Evolutionary conservation across 1,140 invertebrate species (phyloP).

Genomic region (Pseudomyrmex concolor): DNA sequence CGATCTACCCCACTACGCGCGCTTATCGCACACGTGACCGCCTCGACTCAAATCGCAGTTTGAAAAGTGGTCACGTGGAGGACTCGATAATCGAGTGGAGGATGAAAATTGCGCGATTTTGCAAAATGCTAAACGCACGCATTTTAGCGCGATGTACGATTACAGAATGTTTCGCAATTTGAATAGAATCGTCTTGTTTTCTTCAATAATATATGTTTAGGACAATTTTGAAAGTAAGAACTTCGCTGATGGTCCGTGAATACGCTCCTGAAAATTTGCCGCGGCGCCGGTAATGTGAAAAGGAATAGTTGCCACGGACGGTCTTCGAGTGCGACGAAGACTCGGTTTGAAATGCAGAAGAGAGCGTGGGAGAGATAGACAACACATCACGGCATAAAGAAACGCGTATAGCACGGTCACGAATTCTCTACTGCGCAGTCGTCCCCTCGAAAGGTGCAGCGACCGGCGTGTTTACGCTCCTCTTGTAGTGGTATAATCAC

Average conservation of each 20-base stretch:
- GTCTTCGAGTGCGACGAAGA: conserved; percentile 62
- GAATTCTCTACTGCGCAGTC: conserved; percentile 71
- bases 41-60: too few relatives aligned
- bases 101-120: too few relatives aligned
- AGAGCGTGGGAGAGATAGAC: conserved; percentile 63
- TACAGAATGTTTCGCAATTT: too few relatives aligned
- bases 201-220: too few relatives aligned
- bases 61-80: too few relatives aligned
- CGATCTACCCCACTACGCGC: too few relatives aligned
- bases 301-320: conserved; percentile 46
- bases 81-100: too few relatives aligned
- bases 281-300: conserved; percentile 9
- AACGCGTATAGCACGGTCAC: conserved; percentile 56
- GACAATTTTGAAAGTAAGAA: too few relatives aligned
- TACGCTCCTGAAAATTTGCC: conserved; percentile 60
- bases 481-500: conserved; percentile 29
- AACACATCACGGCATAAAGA: conserved; percentile 65
- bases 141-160: too few relatives aligned
- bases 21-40: too few relatives aligned
- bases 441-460: conserved; percentile 67
- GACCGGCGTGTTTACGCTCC: conserved; percentile 48
- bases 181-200: too few relatives aligned
- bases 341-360: conserved; percentile 55
- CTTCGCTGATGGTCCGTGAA: background rate
- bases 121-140: too few relatives aligned